Conservation (phyloP, 1,140 invertebrate genomes). For the Megathymus violae region DNA sequence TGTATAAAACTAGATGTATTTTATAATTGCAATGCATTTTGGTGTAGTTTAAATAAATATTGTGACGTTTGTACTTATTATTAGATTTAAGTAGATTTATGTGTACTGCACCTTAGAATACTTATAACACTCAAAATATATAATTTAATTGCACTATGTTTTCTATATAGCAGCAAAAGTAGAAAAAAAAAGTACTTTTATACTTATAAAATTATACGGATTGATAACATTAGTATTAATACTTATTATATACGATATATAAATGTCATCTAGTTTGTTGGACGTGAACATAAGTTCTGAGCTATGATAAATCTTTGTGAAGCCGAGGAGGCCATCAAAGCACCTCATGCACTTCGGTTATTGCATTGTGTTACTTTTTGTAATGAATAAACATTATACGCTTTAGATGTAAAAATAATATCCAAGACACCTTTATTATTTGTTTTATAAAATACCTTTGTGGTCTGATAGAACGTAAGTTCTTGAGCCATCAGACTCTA, state of each 20-base stretch:
- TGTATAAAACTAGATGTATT: conserved; percentile 7
- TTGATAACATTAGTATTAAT: conserved; percentile 9
- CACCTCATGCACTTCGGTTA: conserved; percentile 35
- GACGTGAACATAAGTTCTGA: conserved; percentile 21
- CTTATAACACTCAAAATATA: neutral
- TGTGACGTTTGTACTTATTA: neutral
- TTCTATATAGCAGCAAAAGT: conserved; percentile 19
- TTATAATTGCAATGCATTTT: conserved; percentile 7
- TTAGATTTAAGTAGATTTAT: conserved; percentile 4
- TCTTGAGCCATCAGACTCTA: conserved; percentile 81
- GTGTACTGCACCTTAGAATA: conserved; percentile 15
- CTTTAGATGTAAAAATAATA: too few species aligned
- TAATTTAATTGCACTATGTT: conserved; percentile 26
- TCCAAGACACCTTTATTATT: too few species aligned
- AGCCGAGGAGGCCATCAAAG: conserved; percentile 71
- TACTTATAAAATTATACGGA: conserved; percentile 20
- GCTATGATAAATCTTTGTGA: conserved; percentile 59
- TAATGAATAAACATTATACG: too few species aligned
- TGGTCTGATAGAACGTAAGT: conserved; percentile 76
- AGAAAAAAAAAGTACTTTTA: conserved; percentile 30
- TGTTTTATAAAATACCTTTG: conserved; percentile 63
- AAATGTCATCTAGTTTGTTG: conserved; percentile 12
- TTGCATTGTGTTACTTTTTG: conserved; percentile 10
- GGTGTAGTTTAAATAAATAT: conserved; percentile 7
- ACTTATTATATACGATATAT: conserved; percentile 11